These are phyloP conservation scores for Scomber scombrus DNA, from an alignment of 2,113 vertebrate species.

Conservation along the genomic window DNA sequence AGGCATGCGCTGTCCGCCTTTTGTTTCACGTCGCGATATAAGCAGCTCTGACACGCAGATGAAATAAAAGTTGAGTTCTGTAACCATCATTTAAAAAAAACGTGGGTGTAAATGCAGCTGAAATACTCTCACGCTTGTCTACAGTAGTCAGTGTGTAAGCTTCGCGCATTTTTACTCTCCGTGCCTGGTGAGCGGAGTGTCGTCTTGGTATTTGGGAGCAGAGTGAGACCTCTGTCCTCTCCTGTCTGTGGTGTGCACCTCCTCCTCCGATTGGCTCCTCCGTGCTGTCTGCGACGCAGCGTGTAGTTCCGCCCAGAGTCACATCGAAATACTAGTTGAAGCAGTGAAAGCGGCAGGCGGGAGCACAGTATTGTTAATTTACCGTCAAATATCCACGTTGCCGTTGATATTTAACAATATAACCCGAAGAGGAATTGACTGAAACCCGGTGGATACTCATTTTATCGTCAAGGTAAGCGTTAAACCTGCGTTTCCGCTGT, in stretches of 20 bases:
- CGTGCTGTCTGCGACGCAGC: constrained; percentile 72
- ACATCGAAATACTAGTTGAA: constrained; percentile 72
- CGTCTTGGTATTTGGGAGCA: background rate
- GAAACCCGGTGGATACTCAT: constrained; percentile 25
- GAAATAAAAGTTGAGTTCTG: background rate
- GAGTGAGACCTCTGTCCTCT: constrained; percentile 52
- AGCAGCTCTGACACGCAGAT: background rate
- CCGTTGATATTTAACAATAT: background rate
- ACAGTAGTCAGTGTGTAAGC: too few species aligned
- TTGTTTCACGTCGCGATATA: background rate
- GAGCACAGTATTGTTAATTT: constrained; percentile 9
- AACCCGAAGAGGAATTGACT: constrained; percentile 22
- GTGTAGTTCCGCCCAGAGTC: constrained; percentile 80
- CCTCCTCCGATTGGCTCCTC: constrained; percentile 73
- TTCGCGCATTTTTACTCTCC: background rate
- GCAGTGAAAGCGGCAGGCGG: constrained; percentile 58
- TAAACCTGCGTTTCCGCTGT: background rate
- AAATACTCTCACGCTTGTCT: background rate
- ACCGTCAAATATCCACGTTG: constrained; percentile 3
- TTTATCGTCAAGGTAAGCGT: constrained; percentile 72
- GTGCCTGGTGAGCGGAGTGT: background rate
- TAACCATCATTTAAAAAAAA: background rate
- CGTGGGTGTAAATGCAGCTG: too few species aligned
- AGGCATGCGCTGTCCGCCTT: background rate
- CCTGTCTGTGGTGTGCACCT: constrained; percentile 22